phyloP scores from a whole-genome alignment of 2,888 invertebrate genomes.

The Bursaphelenchus okinawaensis region DNA sequence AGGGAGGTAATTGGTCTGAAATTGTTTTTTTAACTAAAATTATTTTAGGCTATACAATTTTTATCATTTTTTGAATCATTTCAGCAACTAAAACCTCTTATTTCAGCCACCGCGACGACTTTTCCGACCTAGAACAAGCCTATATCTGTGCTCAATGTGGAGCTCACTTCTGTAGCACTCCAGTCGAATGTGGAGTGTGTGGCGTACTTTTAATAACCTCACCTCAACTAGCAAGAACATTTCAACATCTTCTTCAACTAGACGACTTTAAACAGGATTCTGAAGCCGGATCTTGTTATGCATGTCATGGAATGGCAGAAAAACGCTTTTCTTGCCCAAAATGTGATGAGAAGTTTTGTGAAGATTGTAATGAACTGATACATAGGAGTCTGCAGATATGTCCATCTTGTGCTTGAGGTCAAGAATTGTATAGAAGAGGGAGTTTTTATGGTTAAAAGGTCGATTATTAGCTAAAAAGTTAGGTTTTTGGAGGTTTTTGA shows the following conservation, averaged over 20 bases:
- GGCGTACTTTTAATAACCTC: slow-evolving; percentile 92
- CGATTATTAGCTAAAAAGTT: not conserved
- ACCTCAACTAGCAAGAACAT: slow-evolving; percentile 91
- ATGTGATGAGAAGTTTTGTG: slow-evolving; percentile 68
- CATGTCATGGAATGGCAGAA: slow-evolving; percentile 38
- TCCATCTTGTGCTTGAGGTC: slow-evolving; percentile 62
- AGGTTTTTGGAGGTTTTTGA: not conserved
- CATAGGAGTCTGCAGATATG: slow-evolving; percentile 90
- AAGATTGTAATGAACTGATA: slow-evolving; percentile 90
- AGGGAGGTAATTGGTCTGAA: not conserved
- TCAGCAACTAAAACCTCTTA: slow-evolving; percentile 17
- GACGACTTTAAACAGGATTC: slow-evolving; percentile 73
- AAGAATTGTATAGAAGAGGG: not conserved
- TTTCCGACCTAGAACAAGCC: slow-evolving; percentile 11
- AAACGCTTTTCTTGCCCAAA: slow-evolving; percentile 44
- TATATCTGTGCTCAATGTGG: slow-evolving; percentile 74
- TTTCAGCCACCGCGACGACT: slow-evolving; percentile 34
- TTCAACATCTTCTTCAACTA: slow-evolving; percentile 92
- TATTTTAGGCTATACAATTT: slow-evolving; percentile 2
- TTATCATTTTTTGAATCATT: slow-evolving; percentile 9
- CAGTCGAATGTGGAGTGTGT: slow-evolving; percentile 91
- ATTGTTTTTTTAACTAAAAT: not conserved
- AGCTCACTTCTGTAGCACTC: slow-evolving; percentile 94
- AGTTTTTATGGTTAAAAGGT: slow-evolving; percentile 7
- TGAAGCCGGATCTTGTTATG: slow-evolving; percentile 35